Percentiles rank a stretch among this genome's conserved stretches.
phyloP scores from a whole-genome alignment of 2,888 invertebrate species.

The Pristionchus arcanus region DNA sequence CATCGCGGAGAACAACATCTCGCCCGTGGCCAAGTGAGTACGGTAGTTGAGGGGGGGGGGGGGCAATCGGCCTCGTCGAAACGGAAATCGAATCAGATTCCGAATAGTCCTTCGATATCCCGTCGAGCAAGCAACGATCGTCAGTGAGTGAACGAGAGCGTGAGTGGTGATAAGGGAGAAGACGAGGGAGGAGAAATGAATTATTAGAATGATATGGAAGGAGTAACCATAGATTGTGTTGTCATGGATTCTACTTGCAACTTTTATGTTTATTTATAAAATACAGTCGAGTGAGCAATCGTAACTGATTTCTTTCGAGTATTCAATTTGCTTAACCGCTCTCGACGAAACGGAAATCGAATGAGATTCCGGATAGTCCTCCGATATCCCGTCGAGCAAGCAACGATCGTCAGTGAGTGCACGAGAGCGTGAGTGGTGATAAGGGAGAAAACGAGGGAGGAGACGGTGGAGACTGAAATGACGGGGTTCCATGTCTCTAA shows the following conservation, averaged over 20 bases:
- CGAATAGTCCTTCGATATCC: no score
- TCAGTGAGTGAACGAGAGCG: no score
- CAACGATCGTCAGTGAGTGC: not conserved
- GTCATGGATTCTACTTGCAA: no score
- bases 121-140: no score
- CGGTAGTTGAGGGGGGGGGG: no score
- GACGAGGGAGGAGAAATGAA: no score
- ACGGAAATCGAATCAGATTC: no score
- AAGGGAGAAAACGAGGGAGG: not conserved
- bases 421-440: not conserved
- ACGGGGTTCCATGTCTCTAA: no score
- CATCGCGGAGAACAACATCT: constrained; percentile 91
- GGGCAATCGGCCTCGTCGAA: no score
- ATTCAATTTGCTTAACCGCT: not conserved
- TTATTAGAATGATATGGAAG: no score
- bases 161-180: no score
- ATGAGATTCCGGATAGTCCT: not conserved
- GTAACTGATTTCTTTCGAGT: not conserved
- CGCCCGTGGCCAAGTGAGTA: constrained; percentile 82
- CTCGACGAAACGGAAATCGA: not conserved
- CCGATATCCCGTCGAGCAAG: not conserved
- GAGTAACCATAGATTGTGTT: no score
- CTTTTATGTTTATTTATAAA: not conserved
- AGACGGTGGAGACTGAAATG: not conserved
- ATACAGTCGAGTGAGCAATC: not conserved